Conservation (phyloP, 2,797 vertebrate genomes). For the Atherinosoma microstoma region DNA sequence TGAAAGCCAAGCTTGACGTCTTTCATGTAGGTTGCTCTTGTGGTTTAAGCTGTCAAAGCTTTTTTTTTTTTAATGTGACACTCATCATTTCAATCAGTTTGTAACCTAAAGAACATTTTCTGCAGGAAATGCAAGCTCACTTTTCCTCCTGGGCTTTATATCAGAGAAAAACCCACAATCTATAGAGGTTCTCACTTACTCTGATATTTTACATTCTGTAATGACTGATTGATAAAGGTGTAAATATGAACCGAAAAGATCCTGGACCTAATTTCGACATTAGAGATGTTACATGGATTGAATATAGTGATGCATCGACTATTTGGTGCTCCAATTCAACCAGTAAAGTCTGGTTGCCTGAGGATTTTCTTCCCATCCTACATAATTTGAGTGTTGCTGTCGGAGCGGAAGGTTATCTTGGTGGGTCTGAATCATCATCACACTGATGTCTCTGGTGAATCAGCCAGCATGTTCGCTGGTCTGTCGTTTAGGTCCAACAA, state of each 20-base stretch:
- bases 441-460: neutral
- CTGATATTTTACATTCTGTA: neutral
- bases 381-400: too few relatives aligned
- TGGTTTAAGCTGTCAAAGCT: neutral
- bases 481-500: neutral
- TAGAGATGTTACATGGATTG: neutral
- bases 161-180: neutral
- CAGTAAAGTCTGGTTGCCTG: neutral
- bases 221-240: neutral
- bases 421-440: neutral
- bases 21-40: neutral
- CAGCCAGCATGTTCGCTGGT: too few relatives aligned
- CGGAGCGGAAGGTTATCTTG: too few relatives aligned
- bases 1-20: neutral
- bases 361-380: too few relatives aligned
- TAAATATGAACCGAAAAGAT: neutral
- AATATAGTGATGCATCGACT: neutral
- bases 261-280: neutral
- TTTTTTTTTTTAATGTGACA: too few relatives aligned
- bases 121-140: too few relatives aligned
- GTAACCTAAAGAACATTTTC: too few relatives aligned
- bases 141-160: neutral
- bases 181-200: neutral
- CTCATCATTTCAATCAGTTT: too few relatives aligned
- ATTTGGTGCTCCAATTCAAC: neutral